A percentile compares a stretch with the other conserved stretches of the same genome.
These are phyloP conservation scores for Thera obeliscata DNA, from an alignment of 2,888 invertebrate genomes.

Conservation along the genomic window DNA sequence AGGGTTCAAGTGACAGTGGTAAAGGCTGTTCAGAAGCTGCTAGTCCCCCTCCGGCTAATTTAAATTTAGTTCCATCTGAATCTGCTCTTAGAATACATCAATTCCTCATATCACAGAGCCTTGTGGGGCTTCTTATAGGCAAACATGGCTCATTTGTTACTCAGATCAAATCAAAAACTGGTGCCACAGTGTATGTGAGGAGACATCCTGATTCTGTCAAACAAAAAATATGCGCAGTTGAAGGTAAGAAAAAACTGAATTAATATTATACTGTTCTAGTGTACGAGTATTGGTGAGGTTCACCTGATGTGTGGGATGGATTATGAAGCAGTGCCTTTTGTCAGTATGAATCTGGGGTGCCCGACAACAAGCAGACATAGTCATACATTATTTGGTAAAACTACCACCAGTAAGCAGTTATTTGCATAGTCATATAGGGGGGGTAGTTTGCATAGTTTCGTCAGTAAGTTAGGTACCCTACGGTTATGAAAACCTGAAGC, in stretches of 20 bases:
- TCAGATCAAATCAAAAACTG: conserved; percentile 90
- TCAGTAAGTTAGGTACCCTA: no score
- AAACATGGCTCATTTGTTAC: conserved; percentile 92
- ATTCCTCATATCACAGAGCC: conserved; percentile 89
- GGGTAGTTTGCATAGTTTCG: no score
- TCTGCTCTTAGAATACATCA: conserved; percentile 86
- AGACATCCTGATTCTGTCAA: conserved; percentile 89
- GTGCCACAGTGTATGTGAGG: conserved; percentile 91
- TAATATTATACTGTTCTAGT: no score
- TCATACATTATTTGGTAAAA: no score
- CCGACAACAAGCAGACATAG: no score
- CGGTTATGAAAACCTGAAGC: no score
- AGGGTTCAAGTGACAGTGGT: conserved; percentile 93
- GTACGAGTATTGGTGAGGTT: no score
- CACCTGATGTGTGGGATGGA: no score
- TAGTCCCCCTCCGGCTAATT: conserved; percentile 87
- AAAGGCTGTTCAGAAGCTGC: conserved; percentile 91
- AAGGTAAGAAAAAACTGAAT: conserved; percentile 80
- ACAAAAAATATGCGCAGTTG: conserved; percentile 92
- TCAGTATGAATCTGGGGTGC: no score
- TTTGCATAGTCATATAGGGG: no score
- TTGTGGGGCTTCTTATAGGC: conserved; percentile 95
- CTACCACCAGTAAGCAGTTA: no score
- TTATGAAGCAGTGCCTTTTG: no score
- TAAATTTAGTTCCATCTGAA: conserved; percentile 77